phyloP scores from a whole-genome alignment of 2,797 vertebrate species.

The Ctenopoma kingsleyae region DNA sequence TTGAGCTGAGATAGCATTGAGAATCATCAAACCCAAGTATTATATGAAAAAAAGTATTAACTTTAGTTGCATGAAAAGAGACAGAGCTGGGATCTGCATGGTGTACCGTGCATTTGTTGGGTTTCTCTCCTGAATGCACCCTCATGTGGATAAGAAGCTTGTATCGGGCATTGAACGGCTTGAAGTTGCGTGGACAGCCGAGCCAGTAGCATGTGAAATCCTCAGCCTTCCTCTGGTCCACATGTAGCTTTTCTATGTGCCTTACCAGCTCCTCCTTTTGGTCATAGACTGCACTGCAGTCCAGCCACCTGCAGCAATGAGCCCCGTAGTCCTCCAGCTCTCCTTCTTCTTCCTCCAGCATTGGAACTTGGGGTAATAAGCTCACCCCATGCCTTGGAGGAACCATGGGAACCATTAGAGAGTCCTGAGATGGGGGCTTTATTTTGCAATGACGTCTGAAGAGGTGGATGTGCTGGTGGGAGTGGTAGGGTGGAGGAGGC shows the following conservation, averaged over 20 bases:
- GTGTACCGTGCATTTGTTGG: slow-evolving; percentile 96
- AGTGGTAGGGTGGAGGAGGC: slow-evolving; percentile 93
- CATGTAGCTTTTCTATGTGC: slow-evolving; percentile 95
- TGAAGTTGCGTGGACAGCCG: slow-evolving; percentile 92
- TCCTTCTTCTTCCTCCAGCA: slow-evolving; percentile 88
- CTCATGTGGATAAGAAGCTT: slow-evolving; percentile 99
- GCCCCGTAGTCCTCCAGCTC: slow-evolving; percentile 85
- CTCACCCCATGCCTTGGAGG: slow-evolving; percentile 66
- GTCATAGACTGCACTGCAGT: slow-evolving; percentile 89
- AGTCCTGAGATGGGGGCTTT: slow-evolving; percentile 46
- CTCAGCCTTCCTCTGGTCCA: slow-evolving; percentile 96
- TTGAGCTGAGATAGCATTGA: neutral
- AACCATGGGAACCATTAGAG: slow-evolving; percentile 35
- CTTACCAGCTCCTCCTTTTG: slow-evolving; percentile 94
- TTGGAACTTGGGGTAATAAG: slow-evolving; percentile 73
- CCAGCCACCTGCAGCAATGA: slow-evolving; percentile 91
- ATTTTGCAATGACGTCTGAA: slow-evolving; percentile 61
- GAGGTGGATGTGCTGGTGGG: slow-evolving; percentile 85
- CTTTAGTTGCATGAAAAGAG: slow-evolving; percentile 19
- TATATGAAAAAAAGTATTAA: neutral
- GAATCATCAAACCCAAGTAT: slow-evolving; percentile 6
- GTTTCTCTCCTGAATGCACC: slow-evolving; percentile 98
- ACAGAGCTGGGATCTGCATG: slow-evolving; percentile 25
- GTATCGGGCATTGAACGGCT: slow-evolving; percentile 97
- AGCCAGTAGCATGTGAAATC: slow-evolving; percentile 97